phyloP scores from a whole-genome alignment of 2,888 invertebrate species.

The Dicycla oo region DNA sequence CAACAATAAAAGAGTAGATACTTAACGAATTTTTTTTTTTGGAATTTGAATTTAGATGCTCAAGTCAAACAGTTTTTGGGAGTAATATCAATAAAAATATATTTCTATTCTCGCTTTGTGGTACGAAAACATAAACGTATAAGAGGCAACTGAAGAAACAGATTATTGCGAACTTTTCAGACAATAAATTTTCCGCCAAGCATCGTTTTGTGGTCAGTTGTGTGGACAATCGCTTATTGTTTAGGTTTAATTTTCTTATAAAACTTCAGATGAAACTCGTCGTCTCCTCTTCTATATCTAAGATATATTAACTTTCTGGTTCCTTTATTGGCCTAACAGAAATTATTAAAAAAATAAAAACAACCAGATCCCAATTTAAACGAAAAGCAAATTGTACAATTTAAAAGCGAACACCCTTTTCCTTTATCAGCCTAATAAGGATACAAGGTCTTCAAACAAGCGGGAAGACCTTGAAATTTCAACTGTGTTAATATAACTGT shows the following conservation, averaged over 20 bases:
- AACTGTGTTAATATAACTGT: conserved; percentile 3
- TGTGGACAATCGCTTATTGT: background rate
- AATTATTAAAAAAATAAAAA: background rate
- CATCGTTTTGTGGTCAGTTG: conserved; percentile 12
- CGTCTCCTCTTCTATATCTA: no score
- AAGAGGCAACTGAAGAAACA: conserved; percentile 10
- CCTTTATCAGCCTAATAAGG: conserved; percentile 20
- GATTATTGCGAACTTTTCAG: conserved; percentile 15
- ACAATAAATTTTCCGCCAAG: background rate
- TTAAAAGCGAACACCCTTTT: background rate
- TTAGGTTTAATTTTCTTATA: background rate
- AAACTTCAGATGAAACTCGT: background rate
- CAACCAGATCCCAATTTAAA: background rate
- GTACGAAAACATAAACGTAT: background rate
- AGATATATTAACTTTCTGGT: no score
- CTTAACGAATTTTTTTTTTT: conserved; percentile 14
- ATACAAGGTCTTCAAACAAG: conserved; percentile 11
- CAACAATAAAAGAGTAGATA: conserved; percentile 1
- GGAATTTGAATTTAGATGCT: background rate
- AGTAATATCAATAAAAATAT: conserved; percentile 39
- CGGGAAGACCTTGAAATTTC: conserved; percentile 20
- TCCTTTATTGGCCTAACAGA: background rate
- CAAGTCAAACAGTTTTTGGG: background rate
- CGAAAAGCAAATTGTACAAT: conserved; percentile 6
- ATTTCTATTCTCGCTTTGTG: conserved; percentile 6